Base-by-base conservation (phyloP, 2,113 vertebrate species). In the Pungitius pungitius region DNA sequence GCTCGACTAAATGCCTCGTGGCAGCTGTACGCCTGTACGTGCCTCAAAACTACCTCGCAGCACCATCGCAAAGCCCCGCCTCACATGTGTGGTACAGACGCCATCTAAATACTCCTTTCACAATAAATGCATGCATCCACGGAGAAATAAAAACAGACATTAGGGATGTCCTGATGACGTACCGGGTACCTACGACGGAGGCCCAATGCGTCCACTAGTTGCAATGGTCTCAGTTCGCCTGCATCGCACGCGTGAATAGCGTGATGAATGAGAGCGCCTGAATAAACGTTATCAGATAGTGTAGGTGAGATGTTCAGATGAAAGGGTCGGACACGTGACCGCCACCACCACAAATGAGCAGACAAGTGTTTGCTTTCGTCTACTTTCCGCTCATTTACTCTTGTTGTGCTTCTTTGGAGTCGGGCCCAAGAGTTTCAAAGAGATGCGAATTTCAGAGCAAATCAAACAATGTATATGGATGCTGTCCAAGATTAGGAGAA, bases 1-100 rank as follows among this genome's bases (percentile, higher is more conserved):
- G 49, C 26, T 75, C 9, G 67, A 57, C 59, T 24, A 58, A 81
- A 75, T 42, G 22, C 64, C 55, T 64, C 43, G 42, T 56, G 33
- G 59, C 39, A 65, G 1, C 63, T 73, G 30, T 17, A 61, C 45
- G 56, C 40, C 20, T 59, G 55, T 33, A 42, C 40, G 1, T 9
- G 39, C 18, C 15, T 52, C 7, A 24, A 69, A 81, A 54, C 18
- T 8, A n/a, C n/a, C n/a, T 9, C 8, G 6, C 2, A 64, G 43
- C 26, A 56, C 35, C 35, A 56, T 69, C 7, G 24, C 33, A 51
- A 57, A 5, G 43, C 30, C 67, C 30, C 6, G 2, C n/a, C 6
- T 1, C n/a, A 52, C 59, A 42, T 17, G 39, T 62, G 8, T 51
- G 43, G 27, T 37, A 24, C n/a, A 26, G 18, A 57, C 6, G 10